Conservation (phyloP, 2,113 vertebrate species). For the Rhinoderma darwinii region DNA sequence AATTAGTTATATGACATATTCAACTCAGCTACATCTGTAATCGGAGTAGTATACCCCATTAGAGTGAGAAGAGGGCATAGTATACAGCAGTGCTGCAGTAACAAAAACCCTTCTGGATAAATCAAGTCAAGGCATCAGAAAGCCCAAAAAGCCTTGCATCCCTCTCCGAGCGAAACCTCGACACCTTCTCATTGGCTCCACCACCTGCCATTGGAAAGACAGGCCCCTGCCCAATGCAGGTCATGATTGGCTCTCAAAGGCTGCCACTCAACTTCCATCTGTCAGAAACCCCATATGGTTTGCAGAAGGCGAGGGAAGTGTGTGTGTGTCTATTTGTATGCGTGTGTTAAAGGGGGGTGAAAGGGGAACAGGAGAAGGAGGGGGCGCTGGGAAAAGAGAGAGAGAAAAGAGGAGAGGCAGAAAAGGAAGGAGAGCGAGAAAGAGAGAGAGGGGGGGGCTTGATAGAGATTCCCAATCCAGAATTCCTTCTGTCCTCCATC, state of each 20-base stretch:
- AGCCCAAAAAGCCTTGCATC: conserved; percentile 30
- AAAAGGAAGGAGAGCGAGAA: neutral
- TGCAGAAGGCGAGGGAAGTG: conserved; percentile 56
- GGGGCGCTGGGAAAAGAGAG: conserved; percentile 16
- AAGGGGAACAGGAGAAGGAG: conserved; percentile 45
- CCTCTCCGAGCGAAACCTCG: neutral
- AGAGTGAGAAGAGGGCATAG: neutral
- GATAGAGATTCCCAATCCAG: conserved; percentile 30
- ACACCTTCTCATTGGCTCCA: conserved; percentile 47
- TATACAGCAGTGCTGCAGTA: conserved; percentile 40
- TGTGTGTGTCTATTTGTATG: conserved; percentile 53
- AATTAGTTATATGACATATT: too few species aligned
- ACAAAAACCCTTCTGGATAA: conserved; percentile 51
- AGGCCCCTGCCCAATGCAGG: conserved; percentile 31
- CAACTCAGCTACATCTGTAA: neutral
- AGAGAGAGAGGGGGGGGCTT: neutral
- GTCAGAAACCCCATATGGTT: conserved; percentile 59
- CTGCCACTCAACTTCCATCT: conserved; percentile 55
- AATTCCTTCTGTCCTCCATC: conserved; percentile 43
- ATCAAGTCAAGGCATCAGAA: conserved; percentile 37
- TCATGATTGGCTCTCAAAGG: conserved; percentile 33
- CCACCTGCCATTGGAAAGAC: conserved; percentile 20
- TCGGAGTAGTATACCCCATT: neutral
- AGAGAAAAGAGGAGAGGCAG: neutral
- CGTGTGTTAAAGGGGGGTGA: conserved; percentile 53